Percentiles rank a stretch among this genome's conserved stretches.
Conservation (phyloP, 1,140 invertebrate genomes). For the Gryllus bimaculatus region DNA sequence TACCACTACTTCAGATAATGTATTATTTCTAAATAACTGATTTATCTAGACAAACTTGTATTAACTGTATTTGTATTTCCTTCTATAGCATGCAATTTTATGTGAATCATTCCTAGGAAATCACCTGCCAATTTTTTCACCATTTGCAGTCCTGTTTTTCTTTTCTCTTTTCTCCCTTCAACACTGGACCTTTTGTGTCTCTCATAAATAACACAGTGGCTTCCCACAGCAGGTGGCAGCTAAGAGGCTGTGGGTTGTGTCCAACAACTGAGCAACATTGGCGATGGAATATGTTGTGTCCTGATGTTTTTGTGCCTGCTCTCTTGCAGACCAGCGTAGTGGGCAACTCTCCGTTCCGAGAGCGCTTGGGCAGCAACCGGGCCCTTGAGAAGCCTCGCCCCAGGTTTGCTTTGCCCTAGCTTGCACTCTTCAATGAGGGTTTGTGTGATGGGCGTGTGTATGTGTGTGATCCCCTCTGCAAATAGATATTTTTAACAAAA, state of each 20-base stretch:
- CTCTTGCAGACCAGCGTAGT: conserved; percentile 42
- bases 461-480: not conserved
- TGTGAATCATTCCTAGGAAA: too few relatives aligned
- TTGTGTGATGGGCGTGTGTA: not conserved
- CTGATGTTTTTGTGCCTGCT: conserved; percentile 38
- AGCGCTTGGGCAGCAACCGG: conserved; percentile 76
- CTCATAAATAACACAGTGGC: not conserved
- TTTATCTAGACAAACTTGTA: too few relatives aligned
- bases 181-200: not conserved
- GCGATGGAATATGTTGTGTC: conserved; percentile 28
- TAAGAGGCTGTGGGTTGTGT: not conserved
- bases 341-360: conserved; percentile 70
- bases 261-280: conserved; percentile 7
- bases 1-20: too few relatives aligned
- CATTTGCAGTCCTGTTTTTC: too few relatives aligned
- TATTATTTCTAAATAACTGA: too few relatives aligned
- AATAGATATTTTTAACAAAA: too few relatives aligned
- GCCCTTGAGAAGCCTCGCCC: conserved; percentile 70
- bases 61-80: too few relatives aligned
- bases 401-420: conserved; percentile 40
- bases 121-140: too few relatives aligned
- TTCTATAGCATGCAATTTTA: too few relatives aligned
- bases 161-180: not conserved
- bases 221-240: not conserved
- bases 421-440: not conserved